phyloP scores from a whole-genome alignment of 2,888 invertebrate species.

The Capitulum mitella region DNA sequence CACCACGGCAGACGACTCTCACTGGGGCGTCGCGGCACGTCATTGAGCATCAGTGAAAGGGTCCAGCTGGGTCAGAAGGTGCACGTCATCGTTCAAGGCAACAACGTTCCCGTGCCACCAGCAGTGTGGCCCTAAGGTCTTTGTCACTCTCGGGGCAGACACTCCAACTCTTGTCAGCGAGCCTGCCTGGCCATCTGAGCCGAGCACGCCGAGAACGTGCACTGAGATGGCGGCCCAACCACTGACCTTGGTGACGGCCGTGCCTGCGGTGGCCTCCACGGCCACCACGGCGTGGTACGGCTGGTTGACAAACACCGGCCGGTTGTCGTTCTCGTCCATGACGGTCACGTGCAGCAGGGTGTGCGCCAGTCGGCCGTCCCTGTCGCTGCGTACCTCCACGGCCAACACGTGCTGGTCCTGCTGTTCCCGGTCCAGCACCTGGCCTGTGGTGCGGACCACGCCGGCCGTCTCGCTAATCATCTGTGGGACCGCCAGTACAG shows the following conservation, averaged over 20 bases:
- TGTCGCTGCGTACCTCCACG: conserved; percentile 57
- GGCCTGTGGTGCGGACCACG: conserved; percentile 73
- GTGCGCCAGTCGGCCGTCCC: conserved; percentile 49
- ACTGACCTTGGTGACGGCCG: conserved; percentile 67
- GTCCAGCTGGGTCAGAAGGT: too few species aligned
- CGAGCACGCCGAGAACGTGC: too few species aligned
- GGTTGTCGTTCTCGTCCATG: conserved; percentile 89
- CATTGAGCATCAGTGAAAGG: too few species aligned
- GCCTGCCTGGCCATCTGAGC: too few species aligned
- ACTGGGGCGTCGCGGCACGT: too few species aligned
- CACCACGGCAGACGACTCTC: too few species aligned
- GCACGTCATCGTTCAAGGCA: too few species aligned
- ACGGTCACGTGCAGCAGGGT: conserved; percentile 75
- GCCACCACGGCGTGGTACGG: conserved; percentile 89
- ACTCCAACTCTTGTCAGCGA: too few species aligned
- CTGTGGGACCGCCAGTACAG: conserved; percentile 65
- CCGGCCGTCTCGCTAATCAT: conserved; percentile 83
- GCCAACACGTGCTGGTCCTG: conserved; percentile 73
- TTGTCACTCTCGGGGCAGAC: too few species aligned
- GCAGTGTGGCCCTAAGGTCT: too few species aligned
- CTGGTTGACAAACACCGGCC: conserved; percentile 83
- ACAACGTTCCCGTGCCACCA: too few species aligned
- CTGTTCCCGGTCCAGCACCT: conserved; percentile 75
- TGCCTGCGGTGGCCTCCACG: conserved; percentile 73
- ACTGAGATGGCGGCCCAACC: too few species aligned